Base-by-base conservation (phyloP, 2,888 invertebrate species). In the Hypercompe scribonia region DNA sequence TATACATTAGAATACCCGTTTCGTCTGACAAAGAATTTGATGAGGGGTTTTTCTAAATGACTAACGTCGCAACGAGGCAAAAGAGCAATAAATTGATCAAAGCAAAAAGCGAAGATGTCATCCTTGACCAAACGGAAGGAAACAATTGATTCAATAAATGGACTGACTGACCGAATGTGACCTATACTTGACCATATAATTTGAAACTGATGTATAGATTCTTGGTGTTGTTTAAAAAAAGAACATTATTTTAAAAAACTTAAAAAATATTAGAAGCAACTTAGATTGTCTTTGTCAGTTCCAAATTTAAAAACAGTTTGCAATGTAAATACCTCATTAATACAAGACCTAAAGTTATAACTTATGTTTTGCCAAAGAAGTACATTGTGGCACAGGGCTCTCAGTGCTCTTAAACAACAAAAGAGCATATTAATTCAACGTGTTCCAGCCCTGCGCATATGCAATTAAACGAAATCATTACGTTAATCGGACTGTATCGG, bases 101-200 rank as follows among this genome's bases (percentile, higher is more conserved):
- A 80, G 79, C 76, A 79, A 86, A 85, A 78, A 86, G 87, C 78
- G 81, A 88, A 86, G 85, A 88, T 84, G 82, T 78, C 81, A 79
- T 80, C 80, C 78, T 66, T 72, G 71, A 67, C 77, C 74, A 81
- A 88, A 87, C 91, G 94, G 95, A 94, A 93, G 92, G 90, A 93
- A 92, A 89, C 93, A 94, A 95, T 94, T 94, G 92, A 89, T 78
- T 81, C 91, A 92, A 92, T 92, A 86, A 90, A 86, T 83, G 81
- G 84, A 84, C 81, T 74, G 79, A 72, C 79, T 78, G 81, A 81
- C 78, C 77, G 77, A 70, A 84, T 85, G 76, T 81, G 77, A 84
- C 88, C 90, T 90, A 90, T 91, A 90, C 89, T 86, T 88, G 15
- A n/a, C 42, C 39, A 64, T 21, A 21, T 64, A 8, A 34, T 64